Evolutionary conservation across 2,888 invertebrate genomes (phyloP), one percentile per base, ranked within the genome.

Genomic region (Catocala sponsa): DNA sequence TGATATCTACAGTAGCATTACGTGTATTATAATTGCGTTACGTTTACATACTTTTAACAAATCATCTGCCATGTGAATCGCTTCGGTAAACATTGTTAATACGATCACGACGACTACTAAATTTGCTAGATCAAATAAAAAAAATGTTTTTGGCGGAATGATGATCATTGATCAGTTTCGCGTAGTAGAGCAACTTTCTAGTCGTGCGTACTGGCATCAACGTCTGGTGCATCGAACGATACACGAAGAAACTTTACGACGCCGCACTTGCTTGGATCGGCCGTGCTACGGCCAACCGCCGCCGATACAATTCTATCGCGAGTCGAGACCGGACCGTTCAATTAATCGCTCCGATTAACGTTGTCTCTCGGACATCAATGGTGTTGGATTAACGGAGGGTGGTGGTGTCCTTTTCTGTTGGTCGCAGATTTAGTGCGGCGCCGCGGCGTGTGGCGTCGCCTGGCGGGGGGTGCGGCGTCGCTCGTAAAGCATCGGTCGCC

Each of bases 191-290:
- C 90, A 73, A 82, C 89, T 68, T 87, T 82, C 85, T 57, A 46
- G 77, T 59, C 87, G 74, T 65, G 74, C 84, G 76, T 77, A 81
- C 85, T 82, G 89, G 89, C 92, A 91, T 91, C 92, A 91, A 88
- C 89, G 93, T 92, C 91, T 92, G 93, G 93, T 93, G 94, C 93
- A 94, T 94, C 93, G 94, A 92, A 94, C 94, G 93, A 94, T 94
- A 94, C 93, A 93, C 91, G 89, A 93, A 94, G 92, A 94, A 94
- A 94, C 93, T 94, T 93, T 94, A 94, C 92, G 94, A 92, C 87
- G 89, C 89, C 91, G 91, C 92, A 92, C 93, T 92, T 88, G 93
- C 88, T 88, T 89, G 87, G 86, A 85, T 84, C 91, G 85, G 83
- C 86, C 90, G 91, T 86, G 88, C 87, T 85, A 87, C 88, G 86